A percentile compares a stretch with the other conserved stretches of the same genome.
Evolutionary conservation across 1,140 invertebrate genomes (phyloP).

Genomic region (Drosophila pallidifrons): DNA sequence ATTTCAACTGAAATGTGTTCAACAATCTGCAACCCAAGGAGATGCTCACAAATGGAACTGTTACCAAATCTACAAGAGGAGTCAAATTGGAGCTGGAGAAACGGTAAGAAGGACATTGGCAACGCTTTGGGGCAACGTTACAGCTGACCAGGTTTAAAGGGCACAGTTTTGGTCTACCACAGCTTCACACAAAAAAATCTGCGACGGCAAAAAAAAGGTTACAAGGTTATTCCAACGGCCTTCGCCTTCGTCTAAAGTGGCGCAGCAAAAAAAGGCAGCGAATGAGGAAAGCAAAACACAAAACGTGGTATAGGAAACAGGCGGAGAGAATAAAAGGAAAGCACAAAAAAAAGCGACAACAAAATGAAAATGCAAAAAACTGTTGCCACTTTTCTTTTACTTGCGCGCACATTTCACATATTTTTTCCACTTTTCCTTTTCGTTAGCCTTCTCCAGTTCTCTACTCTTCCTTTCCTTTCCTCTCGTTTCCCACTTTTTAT

Average conservation of each 20-base stretch:
- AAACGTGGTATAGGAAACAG: conserved; percentile 61
- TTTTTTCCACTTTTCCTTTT: conserved; percentile 66
- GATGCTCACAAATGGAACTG: conserved; percentile 11
- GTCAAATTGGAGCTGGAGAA: neutral
- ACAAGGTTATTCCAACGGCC: conserved; percentile 84
- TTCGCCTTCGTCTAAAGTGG: conserved; percentile 75
- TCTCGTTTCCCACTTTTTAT: conserved; percentile 10
- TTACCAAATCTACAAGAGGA: conserved; percentile 3
- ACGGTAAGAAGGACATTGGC: conserved; percentile 26
- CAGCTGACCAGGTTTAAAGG: conserved; percentile 59
- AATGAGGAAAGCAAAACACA: conserved; percentile 76
- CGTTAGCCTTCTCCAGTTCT: conserved; percentile 29
- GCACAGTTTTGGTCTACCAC: conserved; percentile 65
- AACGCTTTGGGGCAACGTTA: conserved; percentile 38
- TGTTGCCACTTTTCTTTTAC: conserved; percentile 82
- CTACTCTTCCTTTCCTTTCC: conserved; percentile 47
- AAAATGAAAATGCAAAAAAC: conserved; percentile 51
- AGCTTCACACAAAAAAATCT: conserved; percentile 41
- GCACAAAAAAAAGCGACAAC: conserved; percentile 49
- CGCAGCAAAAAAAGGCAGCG: conserved; percentile 47
- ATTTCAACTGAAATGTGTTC: conserved; percentile 5
- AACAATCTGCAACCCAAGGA: neutral
- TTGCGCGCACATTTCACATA: conserved; percentile 65
- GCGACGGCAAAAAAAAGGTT: conserved; percentile 67
- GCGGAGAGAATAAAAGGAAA: conserved; percentile 20